phyloP scores from a whole-genome alignment of 2,113 vertebrate genomes.

The Corydoras sp. region DNA sequence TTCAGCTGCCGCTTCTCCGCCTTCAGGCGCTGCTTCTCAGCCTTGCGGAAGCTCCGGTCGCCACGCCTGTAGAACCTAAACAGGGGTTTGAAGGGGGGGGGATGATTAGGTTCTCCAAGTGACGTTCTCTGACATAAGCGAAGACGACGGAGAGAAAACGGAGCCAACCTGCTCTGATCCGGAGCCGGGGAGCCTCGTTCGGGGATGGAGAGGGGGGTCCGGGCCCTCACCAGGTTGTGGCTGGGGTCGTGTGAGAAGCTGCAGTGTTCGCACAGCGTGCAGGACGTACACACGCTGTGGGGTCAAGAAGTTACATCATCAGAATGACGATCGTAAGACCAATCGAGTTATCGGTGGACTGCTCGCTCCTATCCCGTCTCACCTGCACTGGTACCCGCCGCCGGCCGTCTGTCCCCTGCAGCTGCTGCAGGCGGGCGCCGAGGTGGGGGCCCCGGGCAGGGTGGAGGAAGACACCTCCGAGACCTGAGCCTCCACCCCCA shows the following conservation, averaged over 20 bases:
- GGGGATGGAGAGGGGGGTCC: constrained; percentile 76
- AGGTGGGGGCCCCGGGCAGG: constrained; percentile 67
- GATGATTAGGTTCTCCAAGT: too few relatives aligned
- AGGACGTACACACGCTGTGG: constrained; percentile 81
- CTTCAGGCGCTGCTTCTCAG: constrained; percentile 88
- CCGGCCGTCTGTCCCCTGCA: constrained; percentile 80
- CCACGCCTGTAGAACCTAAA: constrained; percentile 85
- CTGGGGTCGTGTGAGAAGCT: constrained; percentile 79
- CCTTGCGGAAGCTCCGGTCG: constrained; percentile 88
- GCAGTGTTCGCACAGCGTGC: constrained; percentile 85
- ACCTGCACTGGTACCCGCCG: constrained; percentile 96
- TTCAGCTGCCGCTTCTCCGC: constrained; percentile 93
- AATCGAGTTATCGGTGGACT: too few relatives aligned
- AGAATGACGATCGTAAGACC: too few relatives aligned
- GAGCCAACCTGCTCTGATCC: constrained; percentile 66
- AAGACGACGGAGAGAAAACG: too few relatives aligned
- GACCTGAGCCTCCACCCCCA: constrained; percentile 53
- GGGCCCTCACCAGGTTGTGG: constrained; percentile 82
- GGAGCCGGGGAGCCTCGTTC: constrained; percentile 66
- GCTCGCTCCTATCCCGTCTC: background rate
- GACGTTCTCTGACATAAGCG: too few relatives aligned
- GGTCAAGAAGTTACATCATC: too few relatives aligned
- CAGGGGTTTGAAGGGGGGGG: too few relatives aligned
- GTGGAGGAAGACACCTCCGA: constrained; percentile 55
- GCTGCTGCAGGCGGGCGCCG: constrained; percentile 76